Evolutionary conservation across 2,888 invertebrate species (phyloP), one percentile per base, ranked within the genome.

Genomic region (Nebria brevicollis): DNA sequence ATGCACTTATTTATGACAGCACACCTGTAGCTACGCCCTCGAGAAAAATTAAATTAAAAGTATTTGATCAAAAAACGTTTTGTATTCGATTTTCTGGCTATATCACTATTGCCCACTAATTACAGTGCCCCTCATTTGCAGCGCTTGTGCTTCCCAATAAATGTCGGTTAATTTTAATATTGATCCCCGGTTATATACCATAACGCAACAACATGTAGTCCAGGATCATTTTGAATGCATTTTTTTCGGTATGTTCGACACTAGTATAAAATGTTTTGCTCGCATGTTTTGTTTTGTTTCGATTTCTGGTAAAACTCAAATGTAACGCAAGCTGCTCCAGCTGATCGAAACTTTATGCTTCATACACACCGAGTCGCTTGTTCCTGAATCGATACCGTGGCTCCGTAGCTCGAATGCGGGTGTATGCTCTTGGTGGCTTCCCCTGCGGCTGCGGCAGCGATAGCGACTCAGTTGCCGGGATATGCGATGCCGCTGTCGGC

Each of bases 381-480:
- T 25, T 70, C 8, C 70, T 26, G 70, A 70, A 70, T 70, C 70
- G 25, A 70, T 70, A 70, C 25, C 54, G 54, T 54, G 54, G 4
- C 54, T 54, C 54, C 54, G 54, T 6, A 13, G 54, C 54, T 54
- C 13, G 54, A 54, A 54, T 54, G 70, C 70, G 70, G 70, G 6
- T 70, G 13, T 54, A 54, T 70, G 34, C 25, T 70, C 70, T 66
- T 66, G 66, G 25, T 66, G 13, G 66, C 66, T 70, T 70, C 25
- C 70, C 70, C 70, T 13, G 68, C 68, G 68, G 26, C 70, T 11
- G 26, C 25, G 25, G 70, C 70, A 11, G 26, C 70, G 70, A 70
- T 13, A 11, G 26, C 70, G 70, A 70, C 34, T 26, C 70, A 34
- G 20, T 70, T 34, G 70, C 11, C 70, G 70, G 70, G 34, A 26